Percentiles rank a stretch among this genome's conserved stretches.
These are phyloP conservation scores for Pristionchus japonicus DNA, from an alignment of 2,888 invertebrate genomes.

Conservation along the genomic window DNA sequence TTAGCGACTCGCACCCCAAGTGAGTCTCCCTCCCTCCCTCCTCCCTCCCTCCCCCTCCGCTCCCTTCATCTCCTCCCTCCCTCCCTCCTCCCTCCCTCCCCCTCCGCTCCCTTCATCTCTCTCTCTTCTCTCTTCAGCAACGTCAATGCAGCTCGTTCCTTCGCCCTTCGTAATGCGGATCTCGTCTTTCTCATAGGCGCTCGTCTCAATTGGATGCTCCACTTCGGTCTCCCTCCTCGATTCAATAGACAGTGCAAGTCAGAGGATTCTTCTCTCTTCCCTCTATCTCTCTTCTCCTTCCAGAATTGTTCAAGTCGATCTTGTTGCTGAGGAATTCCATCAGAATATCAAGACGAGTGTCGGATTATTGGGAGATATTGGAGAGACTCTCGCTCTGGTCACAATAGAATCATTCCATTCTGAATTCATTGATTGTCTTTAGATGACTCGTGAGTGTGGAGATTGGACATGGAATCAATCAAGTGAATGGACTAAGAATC, in stretches of 20 bases:
- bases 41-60: slow-evolving; percentile 67
- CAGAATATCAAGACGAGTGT: slow-evolving; percentile 88
- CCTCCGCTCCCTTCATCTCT: neutral
- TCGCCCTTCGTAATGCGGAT: slow-evolving; percentile 89
- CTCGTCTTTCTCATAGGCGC: slow-evolving; percentile 90
- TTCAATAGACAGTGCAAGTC: slow-evolving; percentile 86
- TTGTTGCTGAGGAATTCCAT: slow-evolving; percentile 90
- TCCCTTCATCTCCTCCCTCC: slow-evolving; percentile 47
- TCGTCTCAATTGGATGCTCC: slow-evolving; percentile 95
- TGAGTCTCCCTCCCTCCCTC: slow-evolving; percentile 78
- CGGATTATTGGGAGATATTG: slow-evolving; percentile 86
- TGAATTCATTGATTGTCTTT: slow-evolving; percentile 55
- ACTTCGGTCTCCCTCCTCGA: slow-evolving; percentile 91
- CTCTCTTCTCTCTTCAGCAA: slow-evolving; percentile 64
- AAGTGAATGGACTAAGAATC: slow-evolving; percentile 63
- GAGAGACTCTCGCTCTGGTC: slow-evolving; percentile 58
- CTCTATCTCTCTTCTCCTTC: too few relatives aligned
- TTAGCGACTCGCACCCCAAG: slow-evolving; percentile 79
- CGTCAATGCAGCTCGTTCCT: slow-evolving; percentile 61
- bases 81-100: neutral
- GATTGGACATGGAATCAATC: too few relatives aligned
- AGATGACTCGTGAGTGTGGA: slow-evolving; percentile 52
- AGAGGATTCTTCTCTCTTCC: neutral
- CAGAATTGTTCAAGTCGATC: slow-evolving; percentile 83
- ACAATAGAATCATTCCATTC: neutral